Evolutionary conservation across 2,113 vertebrate species (phyloP).

Genomic region (Erinaceus europaeus): DNA sequence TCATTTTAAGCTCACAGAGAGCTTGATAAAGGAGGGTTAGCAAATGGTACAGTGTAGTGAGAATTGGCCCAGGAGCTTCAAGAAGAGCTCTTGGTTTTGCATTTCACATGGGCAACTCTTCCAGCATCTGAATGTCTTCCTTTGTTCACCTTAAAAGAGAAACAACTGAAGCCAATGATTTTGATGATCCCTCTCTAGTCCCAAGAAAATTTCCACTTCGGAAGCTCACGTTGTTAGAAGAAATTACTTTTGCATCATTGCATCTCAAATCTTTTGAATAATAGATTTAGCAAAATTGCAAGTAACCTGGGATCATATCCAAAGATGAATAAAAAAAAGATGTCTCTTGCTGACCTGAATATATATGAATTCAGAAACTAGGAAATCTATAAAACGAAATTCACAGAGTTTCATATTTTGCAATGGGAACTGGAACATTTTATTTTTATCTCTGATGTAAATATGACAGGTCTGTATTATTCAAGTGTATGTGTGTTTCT

Average conservation of each 20-base stretch:
- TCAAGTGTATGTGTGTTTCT: neutral
- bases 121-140: neutral
- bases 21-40: neutral
- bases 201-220: neutral
- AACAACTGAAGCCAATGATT: neutral
- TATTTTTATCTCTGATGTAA: neutral
- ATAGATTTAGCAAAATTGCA: neutral
- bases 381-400: neutral
- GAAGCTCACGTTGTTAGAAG: neutral
- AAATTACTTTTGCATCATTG: constrained; percentile 20
- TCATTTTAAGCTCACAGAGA: neutral
- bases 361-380: neutral
- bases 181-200: neutral
- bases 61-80: neutral
- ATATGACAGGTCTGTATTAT: neutral
- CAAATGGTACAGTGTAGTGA: neutral
- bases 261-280: constrained; percentile 25
- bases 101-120: neutral
- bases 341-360: neutral
- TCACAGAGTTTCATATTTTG: neutral
- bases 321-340: neutral
- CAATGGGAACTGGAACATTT: neutral
- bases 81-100: neutral
- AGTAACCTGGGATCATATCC: neutral
- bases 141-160: neutral